Evolutionary conservation across 2,797 vertebrate species (phyloP).

Genomic region (Miichthys miiuy): DNA sequence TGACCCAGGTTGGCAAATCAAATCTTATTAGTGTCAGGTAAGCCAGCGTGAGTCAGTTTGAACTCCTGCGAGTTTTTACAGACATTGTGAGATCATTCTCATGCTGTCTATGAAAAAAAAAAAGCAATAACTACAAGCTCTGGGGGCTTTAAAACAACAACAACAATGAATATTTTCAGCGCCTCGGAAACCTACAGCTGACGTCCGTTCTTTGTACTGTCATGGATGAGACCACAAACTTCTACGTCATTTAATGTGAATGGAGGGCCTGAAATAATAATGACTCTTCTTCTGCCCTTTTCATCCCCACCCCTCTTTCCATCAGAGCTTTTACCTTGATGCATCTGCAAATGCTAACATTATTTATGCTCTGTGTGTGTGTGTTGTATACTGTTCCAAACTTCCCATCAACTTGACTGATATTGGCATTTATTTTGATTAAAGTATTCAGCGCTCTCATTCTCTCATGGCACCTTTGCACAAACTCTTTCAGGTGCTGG

Average conservation of each 20-base stretch:
- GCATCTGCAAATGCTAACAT: constrained; percentile 23
- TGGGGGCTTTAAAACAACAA: background rate
- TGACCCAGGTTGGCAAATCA: background rate
- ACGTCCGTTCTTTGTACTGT: too few relatives aligned
- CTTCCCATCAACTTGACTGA: constrained; percentile 57
- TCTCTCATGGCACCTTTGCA: constrained; percentile 26
- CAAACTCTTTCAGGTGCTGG: constrained; percentile 31
- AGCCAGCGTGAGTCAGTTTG: background rate
- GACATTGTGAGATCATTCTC: background rate
- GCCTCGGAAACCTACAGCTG: too few relatives aligned
- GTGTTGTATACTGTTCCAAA: constrained; percentile 52
- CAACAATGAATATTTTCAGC: too few relatives aligned
- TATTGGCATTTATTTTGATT: constrained; percentile 64
- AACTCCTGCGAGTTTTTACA: background rate
- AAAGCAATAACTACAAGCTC: background rate
- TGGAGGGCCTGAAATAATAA: background rate
- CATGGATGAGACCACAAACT: too few relatives aligned
- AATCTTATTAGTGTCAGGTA: background rate
- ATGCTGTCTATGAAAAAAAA: background rate
- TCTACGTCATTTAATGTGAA: background rate
- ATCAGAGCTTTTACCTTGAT: constrained; percentile 44
- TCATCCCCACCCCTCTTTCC: background rate
- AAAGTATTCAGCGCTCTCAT: constrained; percentile 41
- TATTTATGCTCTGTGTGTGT: constrained; percentile 35
- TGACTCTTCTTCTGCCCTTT: background rate